phyloP scores from a whole-genome alignment of 2,113 vertebrate species.

The Lampris incognitus region DNA sequence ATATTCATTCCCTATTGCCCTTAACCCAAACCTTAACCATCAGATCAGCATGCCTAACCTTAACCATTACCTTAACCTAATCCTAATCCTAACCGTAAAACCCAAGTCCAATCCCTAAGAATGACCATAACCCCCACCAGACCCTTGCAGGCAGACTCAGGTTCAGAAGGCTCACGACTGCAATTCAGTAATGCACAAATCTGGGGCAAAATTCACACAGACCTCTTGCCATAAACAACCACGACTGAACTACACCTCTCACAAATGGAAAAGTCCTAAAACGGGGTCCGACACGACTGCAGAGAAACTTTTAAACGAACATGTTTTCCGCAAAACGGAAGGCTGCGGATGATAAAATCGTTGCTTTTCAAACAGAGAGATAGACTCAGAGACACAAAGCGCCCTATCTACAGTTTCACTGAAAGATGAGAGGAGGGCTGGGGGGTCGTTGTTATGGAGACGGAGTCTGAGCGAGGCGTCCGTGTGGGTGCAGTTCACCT shows the following conservation, averaged over 20 bases:
- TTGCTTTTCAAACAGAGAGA: background rate
- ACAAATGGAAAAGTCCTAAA: background rate
- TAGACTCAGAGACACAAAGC: background rate
- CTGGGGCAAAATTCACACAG: slow-evolving; percentile 8
- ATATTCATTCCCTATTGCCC: too few relatives aligned
- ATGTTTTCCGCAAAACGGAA: background rate
- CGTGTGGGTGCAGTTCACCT: slow-evolving; percentile 82
- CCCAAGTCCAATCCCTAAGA: too few relatives aligned
- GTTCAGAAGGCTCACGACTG: slow-evolving; percentile 49
- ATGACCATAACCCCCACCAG: slow-evolving; percentile 16
- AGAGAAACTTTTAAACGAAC: background rate
- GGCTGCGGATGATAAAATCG: background rate
- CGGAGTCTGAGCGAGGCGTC: slow-evolving; percentile 35
- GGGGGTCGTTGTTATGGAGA: slow-evolving; percentile 60
- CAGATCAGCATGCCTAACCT: too few relatives aligned
- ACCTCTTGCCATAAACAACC: background rate
- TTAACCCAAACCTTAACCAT: too few relatives aligned
- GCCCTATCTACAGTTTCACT: slow-evolving; percentile 16
- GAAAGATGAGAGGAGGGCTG: slow-evolving; percentile 4
- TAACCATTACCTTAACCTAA: too few relatives aligned
- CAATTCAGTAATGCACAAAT: slow-evolving; percentile 49
- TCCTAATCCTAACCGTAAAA: too few relatives aligned
- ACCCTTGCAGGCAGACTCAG: slow-evolving; percentile 40
- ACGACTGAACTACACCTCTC: background rate
- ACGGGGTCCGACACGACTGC: background rate